Evolutionary conservation across 1,140 invertebrate genomes (phyloP).

Genomic region (Bombyx mori): ASM3026992v2 NC_085110.1:12543001-12543500

Average conservation of each 20-base stretch:
- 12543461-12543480: too few species aligned
- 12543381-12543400: too few species aligned
- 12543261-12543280: slow-evolving; percentile 19
- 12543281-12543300: neutral
- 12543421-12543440: too few species aligned
- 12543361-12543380: too few species aligned
- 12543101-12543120: slow-evolving; percentile 30
- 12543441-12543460: too few species aligned
- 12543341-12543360: neutral
- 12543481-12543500: too few species aligned
- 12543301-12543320: neutral
- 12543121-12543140: slow-evolving; percentile 23
- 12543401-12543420: too few species aligned
- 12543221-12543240: slow-evolving; percentile 30
- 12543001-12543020: slow-evolving; percentile 31
- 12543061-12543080: slow-evolving; percentile 39
- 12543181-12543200: slow-evolving; percentile 39
- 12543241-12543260: slow-evolving; percentile 20
- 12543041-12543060: slow-evolving; percentile 16
- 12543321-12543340: neutral
- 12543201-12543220: slow-evolving; percentile 36
- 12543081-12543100: slow-evolving; percentile 29
- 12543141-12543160: slow-evolving; percentile 31
- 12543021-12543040: slow-evolving; percentile 27
- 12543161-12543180: slow-evolving; percentile 34